These are phyloP conservation scores for Xanthia icteritia DNA, from an alignment of 2,888 invertebrate species.

Conservation along the genomic window DNA sequence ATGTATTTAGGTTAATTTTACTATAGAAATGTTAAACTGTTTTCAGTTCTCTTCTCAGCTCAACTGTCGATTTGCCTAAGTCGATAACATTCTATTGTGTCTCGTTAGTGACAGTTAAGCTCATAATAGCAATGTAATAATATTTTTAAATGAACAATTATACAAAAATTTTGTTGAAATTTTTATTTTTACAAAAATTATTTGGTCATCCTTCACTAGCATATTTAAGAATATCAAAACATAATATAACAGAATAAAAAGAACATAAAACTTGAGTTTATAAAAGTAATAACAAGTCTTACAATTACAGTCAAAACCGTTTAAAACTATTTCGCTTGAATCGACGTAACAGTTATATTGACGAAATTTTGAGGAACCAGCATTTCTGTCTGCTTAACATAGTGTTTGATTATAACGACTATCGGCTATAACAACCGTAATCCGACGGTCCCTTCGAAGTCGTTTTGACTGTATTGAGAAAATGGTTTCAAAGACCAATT, in stretches of 20 bases:
- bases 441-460: no score
- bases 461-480: neutral
- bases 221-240: slow-evolving; percentile 2
- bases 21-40: slow-evolving; percentile 5
- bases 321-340: no score
- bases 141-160: slow-evolving; percentile 37
- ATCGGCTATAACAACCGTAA: no score
- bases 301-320: neutral
- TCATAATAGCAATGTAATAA: slow-evolving; percentile 44
- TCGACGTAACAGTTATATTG: no score
- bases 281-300: neutral
- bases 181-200: slow-evolving; percentile 23
- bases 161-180: slow-evolving; percentile 20
- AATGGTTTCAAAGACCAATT: neutral
- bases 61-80: no score
- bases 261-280: neutral
- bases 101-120: no score
- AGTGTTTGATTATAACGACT: no score
- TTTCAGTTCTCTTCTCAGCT: no score
- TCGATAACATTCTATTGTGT: neutral
- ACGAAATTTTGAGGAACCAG: no score
- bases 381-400: no score
- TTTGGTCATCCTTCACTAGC: slow-evolving; percentile 7
- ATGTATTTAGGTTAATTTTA: slow-evolving; percentile 35
- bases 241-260: slow-evolving; percentile 19